Evolutionary conservation across 2,113 vertebrate species (phyloP).

Genomic region (Pyxicephalus adspersus): DNA sequence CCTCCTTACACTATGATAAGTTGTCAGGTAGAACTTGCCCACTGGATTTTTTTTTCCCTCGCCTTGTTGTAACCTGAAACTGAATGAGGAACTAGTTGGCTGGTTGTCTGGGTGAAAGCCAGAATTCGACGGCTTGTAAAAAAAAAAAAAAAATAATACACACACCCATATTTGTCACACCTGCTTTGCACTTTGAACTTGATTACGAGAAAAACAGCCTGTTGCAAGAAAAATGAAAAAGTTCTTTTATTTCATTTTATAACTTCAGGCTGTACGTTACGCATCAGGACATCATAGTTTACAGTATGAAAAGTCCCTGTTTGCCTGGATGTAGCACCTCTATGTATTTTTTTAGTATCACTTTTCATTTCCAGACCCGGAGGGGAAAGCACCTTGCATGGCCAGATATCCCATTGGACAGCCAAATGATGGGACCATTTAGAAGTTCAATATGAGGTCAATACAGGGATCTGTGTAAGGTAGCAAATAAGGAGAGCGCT

Average conservation of each 20-base stretch:
- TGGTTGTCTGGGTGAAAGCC: slow-evolving; percentile 13
- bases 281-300: too few relatives aligned
- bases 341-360: too few relatives aligned
- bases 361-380: too few relatives aligned
- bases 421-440: too few relatives aligned
- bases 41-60: slow-evolving; percentile 17
- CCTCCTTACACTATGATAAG: slow-evolving; percentile 4
- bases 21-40: not conserved
- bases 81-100: slow-evolving; percentile 7
- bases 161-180: slow-evolving; percentile 40
- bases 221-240: slow-evolving; percentile 4
- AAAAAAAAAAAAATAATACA: not conserved
- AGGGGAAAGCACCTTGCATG: too few relatives aligned
- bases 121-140: slow-evolving; percentile 13
- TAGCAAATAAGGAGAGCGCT: too few relatives aligned
- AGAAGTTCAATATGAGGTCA: too few relatives aligned
- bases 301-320: too few relatives aligned
- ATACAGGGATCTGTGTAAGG: too few relatives aligned
- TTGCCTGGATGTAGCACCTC: too few relatives aligned
- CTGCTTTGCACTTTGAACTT: slow-evolving; percentile 36
- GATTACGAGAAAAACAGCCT: not conserved
- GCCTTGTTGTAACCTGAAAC: slow-evolving; percentile 35
- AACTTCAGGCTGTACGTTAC: too few relatives aligned
- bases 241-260: not conserved
- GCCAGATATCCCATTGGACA: too few relatives aligned